Evolutionary conservation across 2,113 vertebrate genomes (phyloP), one percentile per base, ranked within the genome.

Genomic region (Calidris pugnax): DNA sequence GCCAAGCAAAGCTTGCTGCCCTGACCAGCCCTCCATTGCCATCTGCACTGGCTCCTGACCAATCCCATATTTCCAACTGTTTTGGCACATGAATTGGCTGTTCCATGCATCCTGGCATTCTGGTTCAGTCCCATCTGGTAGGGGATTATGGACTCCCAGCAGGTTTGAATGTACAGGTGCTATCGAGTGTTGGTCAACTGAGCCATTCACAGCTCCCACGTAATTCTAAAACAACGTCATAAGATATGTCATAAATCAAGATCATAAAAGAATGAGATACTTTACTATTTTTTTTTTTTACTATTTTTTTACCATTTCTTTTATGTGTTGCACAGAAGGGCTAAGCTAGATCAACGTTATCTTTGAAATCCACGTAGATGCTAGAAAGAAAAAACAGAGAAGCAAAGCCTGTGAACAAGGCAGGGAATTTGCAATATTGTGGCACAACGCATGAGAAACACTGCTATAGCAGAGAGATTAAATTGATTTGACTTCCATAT

Each of bases 341-440:
- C 51, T 86, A 84, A 60, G 48, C 73, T 68, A 73, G 57, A 80
- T 69, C 41, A 43, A 92, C 63, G 83, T 84, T 96, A 57, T 50
- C 50, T 88, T 66, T 63, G 45, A 74, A 60, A 79, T 43, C 16
- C 64, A n/a, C 2, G 2, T 16, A 75, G 56, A 51, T 48, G 30
- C 45, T 33, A 59, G 56, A 51, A 89, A 51, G 43, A 33, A 45
- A 95, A 85, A 87, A 64, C 43, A 78, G 37, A 76, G 24, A 68
- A 89, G 69, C 16, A 78, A 74, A 66, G 14, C 24, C 18, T 35
- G 26, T 67, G 56, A 64, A 60, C 32, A 69, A 56, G 33, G 27
- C 32, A 75, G 35, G 16, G 41, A 67, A 74, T 59, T 23, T 77
- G 41, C 8, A 17, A 33, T 24, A 47, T 30, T 60, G 37, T 85